Evolutionary conservation across 2,888 invertebrate species (phyloP).

Genomic region (Orgyia antiqua): DNA sequence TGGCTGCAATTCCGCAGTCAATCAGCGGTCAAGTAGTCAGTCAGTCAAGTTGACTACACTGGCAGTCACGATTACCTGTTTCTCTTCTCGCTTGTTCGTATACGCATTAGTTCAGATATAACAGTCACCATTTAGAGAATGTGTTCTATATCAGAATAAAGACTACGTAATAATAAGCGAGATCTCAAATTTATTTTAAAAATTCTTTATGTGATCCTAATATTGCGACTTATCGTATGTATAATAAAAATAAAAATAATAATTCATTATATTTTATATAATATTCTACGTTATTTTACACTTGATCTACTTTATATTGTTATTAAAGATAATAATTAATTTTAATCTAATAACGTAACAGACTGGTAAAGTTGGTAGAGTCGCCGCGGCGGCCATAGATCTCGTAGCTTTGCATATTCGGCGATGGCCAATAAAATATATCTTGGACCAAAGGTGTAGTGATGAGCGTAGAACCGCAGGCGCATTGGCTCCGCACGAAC

Average conservation of each 20-base stretch:
- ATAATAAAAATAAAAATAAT: conserved; percentile 68
- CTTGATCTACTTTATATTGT: conserved; percentile 74
- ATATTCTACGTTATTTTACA: conserved; percentile 76
- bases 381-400: conserved; percentile 76
- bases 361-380: conserved; percentile 79
- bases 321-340: conserved; percentile 76
- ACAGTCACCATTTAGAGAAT: conserved; percentile 70
- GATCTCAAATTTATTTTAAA: conserved; percentile 78
- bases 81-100: conserved; percentile 68
- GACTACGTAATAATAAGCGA: conserved; percentile 78
- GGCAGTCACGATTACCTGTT: conserved; percentile 28
- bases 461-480: conserved; percentile 77
- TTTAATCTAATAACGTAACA: conserved; percentile 78
- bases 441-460: conserved; percentile 78
- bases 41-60: conserved; percentile 1
- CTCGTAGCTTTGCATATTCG: conserved; percentile 77
- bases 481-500: conserved; percentile 76
- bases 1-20: not conserved
- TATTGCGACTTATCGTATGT: conserved; percentile 71
- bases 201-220: conserved; percentile 73
- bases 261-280: conserved; percentile 77
- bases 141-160: conserved; percentile 75
- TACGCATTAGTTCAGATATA: conserved; percentile 65
- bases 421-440: conserved; percentile 74
- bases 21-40: conserved; percentile 10